Evolutionary conservation across 2,888 invertebrate genomes (phyloP), one percentile per base, ranked within the genome.

Genomic region (Drosophila recens): DNA sequence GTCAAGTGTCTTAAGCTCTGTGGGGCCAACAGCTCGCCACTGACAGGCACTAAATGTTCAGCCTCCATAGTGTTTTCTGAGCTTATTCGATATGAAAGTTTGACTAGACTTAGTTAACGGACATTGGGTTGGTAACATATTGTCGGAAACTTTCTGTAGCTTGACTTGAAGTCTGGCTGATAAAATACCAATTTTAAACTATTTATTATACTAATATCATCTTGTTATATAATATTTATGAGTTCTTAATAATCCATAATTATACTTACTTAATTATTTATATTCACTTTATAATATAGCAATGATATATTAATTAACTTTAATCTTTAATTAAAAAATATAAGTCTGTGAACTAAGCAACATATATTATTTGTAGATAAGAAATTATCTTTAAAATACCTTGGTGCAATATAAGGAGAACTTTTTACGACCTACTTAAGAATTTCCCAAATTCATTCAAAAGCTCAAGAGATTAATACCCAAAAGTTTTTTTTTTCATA

Each of bases 1-100:
- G 87, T 81, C 89, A 88, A 85, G 84, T 86, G 88, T 86, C 80
- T 76, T 68, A 70, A 76, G 59, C 40, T 33, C 68, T 69, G 64
- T 69, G 73, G 68, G 57, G 64, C 68, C 51, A 34, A 52, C 46
- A 63, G 46, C 61, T 67, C 58, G 73, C 54, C 46, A 63, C 34
- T 72, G 68, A 73, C 78, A 63, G 79, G 62, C 51, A 38, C 59
- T 38, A 36, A 63, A 54, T 58, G 8, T 52, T 34, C 42, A 45
- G 75, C 53, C 34, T 30, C 45, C 58, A 62, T 67, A 53, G 67
- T 57, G 72, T 46, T 20, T 15, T n/a, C 33, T 23, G 20, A 40
- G 33, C 54, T 33, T 33, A 10, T 43, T 43, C 54, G 43, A 72
- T 72, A 72, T 67, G 62, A 73, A 78, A 77, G 67, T 72, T 42